phyloP scores from a whole-genome alignment of 2,888 invertebrate species.

The Panopea generosa region DNA sequence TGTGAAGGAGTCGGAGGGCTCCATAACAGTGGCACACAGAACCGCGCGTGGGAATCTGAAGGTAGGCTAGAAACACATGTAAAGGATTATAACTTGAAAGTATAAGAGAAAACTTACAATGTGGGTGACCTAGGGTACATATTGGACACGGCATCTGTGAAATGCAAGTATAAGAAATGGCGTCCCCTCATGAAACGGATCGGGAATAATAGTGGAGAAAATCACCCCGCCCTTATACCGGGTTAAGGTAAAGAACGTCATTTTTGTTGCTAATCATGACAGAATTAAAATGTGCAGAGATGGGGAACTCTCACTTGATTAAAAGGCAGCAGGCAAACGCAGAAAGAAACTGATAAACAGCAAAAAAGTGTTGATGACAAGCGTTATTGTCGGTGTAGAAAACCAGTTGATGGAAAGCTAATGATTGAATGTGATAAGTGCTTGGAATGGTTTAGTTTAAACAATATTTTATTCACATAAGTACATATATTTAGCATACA shows the following conservation, averaged over 20 bases:
- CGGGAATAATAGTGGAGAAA: not conserved
- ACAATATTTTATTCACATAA: too few relatives aligned
- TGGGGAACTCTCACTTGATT: not conserved
- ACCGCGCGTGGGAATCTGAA: not conserved
- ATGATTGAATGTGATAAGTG: conserved; percentile 16
- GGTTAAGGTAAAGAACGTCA: not conserved
- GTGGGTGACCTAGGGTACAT: conserved; percentile 5
- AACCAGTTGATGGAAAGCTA: not conserved
- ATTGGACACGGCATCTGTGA: not conserved
- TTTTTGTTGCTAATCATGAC: not conserved
- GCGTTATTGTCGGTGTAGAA: not conserved
- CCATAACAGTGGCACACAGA: not conserved
- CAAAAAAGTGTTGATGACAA: too few relatives aligned
- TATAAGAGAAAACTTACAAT: not conserved
- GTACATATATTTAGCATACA: too few relatives aligned
- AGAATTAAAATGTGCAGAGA: conserved; percentile 4
- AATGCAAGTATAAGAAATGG: too few relatives aligned
- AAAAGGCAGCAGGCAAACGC: not conserved
- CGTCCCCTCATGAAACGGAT: too few relatives aligned
- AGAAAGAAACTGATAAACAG: too few relatives aligned
- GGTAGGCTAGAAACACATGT: not conserved
- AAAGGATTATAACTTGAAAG: not conserved
- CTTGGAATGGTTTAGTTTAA: too few relatives aligned
- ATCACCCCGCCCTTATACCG: not conserved
- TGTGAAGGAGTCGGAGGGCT: not conserved